Evolutionary conservation across 2,113 vertebrate species (phyloP).

Genomic region (Protobothrops mucrosquamatus): DNA sequence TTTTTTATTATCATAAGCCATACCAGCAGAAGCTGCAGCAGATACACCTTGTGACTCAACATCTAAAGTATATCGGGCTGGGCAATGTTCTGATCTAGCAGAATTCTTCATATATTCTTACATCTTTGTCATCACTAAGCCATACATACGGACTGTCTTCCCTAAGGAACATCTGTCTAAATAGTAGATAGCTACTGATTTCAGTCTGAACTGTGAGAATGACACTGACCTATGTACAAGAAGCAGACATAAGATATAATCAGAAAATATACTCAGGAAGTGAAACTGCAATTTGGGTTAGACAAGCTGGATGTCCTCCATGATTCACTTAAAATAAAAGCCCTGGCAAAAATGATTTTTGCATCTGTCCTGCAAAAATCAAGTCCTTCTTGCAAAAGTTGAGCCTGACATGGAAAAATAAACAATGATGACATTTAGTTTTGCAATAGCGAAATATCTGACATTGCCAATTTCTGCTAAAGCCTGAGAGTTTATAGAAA

Average conservation of each 20-base stretch:
- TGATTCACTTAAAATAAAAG: not conserved
- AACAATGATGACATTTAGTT: conserved; percentile 16
- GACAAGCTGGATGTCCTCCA: not conserved
- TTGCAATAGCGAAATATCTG: not conserved
- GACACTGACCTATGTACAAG: not conserved
- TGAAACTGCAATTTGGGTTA: not conserved
- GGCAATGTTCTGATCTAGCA: not conserved
- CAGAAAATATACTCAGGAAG: not conserved
- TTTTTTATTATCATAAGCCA: not conserved
- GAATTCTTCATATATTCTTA: not conserved
- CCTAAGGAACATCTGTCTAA: not conserved
- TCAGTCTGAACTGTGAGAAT: not conserved
- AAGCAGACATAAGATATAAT: not conserved
- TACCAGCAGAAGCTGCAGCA: not conserved
- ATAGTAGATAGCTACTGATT: not conserved
- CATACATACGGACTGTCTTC: not conserved
- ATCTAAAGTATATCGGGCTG: not conserved
- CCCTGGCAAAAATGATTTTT: not conserved
- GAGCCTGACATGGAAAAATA: not conserved
- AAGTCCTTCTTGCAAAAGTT: rapidly evolving
- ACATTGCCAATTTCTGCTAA: conserved; percentile 20
- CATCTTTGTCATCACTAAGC: not conserved
- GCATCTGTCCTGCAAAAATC: not conserved
- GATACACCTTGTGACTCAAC: not conserved
- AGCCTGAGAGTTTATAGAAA: not conserved